Evolutionary conservation across 2,113 vertebrate genomes (phyloP), one percentile per base, ranked within the genome.

Genomic region (Neolamprologus sp.): DNA sequence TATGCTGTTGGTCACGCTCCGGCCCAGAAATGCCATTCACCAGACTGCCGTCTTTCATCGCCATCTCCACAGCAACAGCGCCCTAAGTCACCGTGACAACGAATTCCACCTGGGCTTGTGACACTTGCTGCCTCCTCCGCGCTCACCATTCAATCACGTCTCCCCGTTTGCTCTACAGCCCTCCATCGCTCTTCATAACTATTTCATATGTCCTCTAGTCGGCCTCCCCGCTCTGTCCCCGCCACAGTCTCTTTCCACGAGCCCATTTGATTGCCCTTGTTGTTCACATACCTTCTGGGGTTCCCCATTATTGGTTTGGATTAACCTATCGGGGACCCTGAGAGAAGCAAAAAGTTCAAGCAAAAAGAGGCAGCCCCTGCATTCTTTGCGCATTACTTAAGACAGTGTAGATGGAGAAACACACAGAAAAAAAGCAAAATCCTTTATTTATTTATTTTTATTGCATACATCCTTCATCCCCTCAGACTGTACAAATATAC

Each of bases 11-110:
- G 94, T 95, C 94, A 94, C 84, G 92, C 92, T 92, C 54, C 12
- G 4, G 81, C 88, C 90, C 88, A 86, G 81, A 93, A 85, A 90
- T 79, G 90, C 83, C 13, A 78, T 81, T 88, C 79, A 84, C 68
- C 68, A 87, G 87, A 83, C 85, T 71, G 37, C 86, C 7, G 73
- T 91, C 83, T 94, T 93, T 93, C 90, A 95, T 95, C 89, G 86
- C 21, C 75, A 92, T 93, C 91, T 92, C 91, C 93, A 90, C 90
- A 45, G 90, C 85, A 90, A 94, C 92, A 85, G 75, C 3, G 5
- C 83, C 85, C 58, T 90, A 94, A 92, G 91, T 93, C 93, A 87
- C 90, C 85, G 89, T 94, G 93, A 95, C 90, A 93, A 95, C 80
- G 23, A 88, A 91, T 93, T 91, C 91, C 90, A 95, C 93, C 94